Percentiles rank a stretch among this genome's conserved stretches.
Conservation (phyloP, 2,113 vertebrate genomes). For the Oncorhynchus keta region DNA sequence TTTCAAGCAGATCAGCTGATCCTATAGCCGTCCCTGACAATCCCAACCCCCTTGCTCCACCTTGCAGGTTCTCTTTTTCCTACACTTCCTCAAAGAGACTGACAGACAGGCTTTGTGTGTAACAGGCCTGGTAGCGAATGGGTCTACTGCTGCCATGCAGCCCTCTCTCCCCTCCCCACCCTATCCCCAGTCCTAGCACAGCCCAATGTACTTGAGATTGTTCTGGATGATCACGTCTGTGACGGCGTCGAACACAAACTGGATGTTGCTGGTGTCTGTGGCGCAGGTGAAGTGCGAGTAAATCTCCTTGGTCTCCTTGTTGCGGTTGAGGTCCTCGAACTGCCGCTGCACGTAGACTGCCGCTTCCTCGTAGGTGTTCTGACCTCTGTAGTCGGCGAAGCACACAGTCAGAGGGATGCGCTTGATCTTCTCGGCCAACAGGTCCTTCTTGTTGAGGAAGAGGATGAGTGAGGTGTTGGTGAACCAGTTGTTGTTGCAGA, state of each 20-base stretch:
- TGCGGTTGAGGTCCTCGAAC: constrained; percentile 99
- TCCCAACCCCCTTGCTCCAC: constrained; percentile 27
- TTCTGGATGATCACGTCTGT: constrained; percentile 99
- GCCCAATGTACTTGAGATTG: constrained; percentile 99
- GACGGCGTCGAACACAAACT: constrained; percentile 98
- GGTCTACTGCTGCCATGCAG: constrained; percentile 31
- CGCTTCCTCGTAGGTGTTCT: constrained; percentile 97
- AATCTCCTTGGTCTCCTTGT: constrained; percentile 99
- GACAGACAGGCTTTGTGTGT: constrained; percentile 16
- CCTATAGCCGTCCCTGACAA: constrained; percentile 45
- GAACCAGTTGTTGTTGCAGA: constrained; percentile 99
- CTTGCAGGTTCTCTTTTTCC: constrained; percentile 45
- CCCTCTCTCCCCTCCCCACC: constrained; percentile 3
- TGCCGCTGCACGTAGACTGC: constrained; percentile 98
- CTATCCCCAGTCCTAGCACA: constrained; percentile 83
- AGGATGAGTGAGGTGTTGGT: constrained; percentile 99
- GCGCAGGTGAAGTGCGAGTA: constrained; percentile 94
- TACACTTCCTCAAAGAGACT: constrained; percentile 49
- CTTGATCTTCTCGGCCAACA: constrained; percentile 98
- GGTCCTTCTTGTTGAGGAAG: constrained; percentile 99
- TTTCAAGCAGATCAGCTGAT: constrained; percentile 55
- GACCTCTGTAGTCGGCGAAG: constrained; percentile 97
- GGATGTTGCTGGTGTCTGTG: constrained; percentile 95
- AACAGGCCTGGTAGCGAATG: constrained; percentile 31
- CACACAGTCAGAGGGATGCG: constrained; percentile 95